phyloP scores from a whole-genome alignment of 2,888 invertebrate species.

The Fragum fragum region DNA sequence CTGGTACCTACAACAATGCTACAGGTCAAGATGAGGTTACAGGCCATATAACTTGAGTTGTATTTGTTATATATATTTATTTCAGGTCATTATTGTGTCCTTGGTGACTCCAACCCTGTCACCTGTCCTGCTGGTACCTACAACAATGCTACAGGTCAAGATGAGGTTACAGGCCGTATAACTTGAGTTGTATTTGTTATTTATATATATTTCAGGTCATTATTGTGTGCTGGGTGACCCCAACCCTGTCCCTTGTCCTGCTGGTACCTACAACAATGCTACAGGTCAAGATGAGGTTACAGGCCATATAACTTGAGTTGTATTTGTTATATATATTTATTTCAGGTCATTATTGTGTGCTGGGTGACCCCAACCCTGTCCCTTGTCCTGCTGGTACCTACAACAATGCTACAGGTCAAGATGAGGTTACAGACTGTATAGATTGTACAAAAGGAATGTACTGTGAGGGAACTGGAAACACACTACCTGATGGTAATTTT shows the following conservation, averaged over 20 bases:
- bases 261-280: constrained; percentile 83
- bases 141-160: constrained; percentile 82
- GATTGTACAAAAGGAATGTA: constrained; percentile 82
- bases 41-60: constrained; percentile 83
- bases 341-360: constrained; percentile 84
- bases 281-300: constrained; percentile 75
- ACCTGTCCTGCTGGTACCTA: constrained; percentile 84
- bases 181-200: too few relatives aligned
- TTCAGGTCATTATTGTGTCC: constrained; percentile 84
- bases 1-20: constrained; percentile 83
- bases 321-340: neutral
- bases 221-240: constrained; percentile 81
- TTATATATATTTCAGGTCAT: constrained; percentile 73
- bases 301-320: constrained; percentile 82
- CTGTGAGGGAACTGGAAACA: constrained; percentile 84
- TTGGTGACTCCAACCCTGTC: constrained; percentile 73
- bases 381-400: constrained; percentile 85
- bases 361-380: constrained; percentile 74
- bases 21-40: constrained; percentile 75
- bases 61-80: too few relatives aligned
- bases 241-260: constrained; percentile 82
- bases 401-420: constrained; percentile 83
- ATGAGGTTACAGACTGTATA: constrained; percentile 74
- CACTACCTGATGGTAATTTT: constrained; percentile 79
- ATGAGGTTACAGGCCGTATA: constrained; percentile 74